Evolutionary conservation across 2,113 vertebrate genomes (phyloP), one percentile per base, ranked within the genome.

Genomic region (Sapayoa aenigma): DNA sequence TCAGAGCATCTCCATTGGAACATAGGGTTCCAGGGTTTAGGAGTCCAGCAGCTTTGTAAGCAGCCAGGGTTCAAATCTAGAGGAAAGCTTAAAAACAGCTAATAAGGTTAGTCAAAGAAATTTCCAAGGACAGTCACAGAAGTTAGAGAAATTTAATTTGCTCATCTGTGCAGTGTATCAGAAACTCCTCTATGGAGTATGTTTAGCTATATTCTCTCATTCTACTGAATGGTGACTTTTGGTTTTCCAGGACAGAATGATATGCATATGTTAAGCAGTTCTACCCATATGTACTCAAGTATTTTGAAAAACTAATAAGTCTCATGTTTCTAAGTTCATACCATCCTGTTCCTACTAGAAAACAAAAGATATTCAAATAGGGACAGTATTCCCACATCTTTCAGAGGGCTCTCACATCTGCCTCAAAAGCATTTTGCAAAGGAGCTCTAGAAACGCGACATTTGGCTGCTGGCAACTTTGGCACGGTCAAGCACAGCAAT

Each of bases 1-100:
- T 3, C 27, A 24, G 2, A 4, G 47, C 6, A 2, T 19, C 78
- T 69, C 79, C 25, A 1, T 30, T 37, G 7, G n/a, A 8, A 18
- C 33, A 8, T 13, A 0, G 62, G 46, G 3, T 24, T 69, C 50
- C 1, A 2, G 31, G n/a, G 25, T 22, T 13, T 14, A 14, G n/a
- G 3, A 67, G 47, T 3, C 39, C 65, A 49, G 60, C 30, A 41
- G n/a, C 55, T 24, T 18, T 18, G 15, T 30, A 12, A 81, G 59
- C 17, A 69, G 50, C 11, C 46, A 74, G 22, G 25, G 50, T 42
- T 55, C 27, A 62, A 33, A 60, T 60, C 33, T 60, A 75, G 52
- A 73, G 14, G 31, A 59, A 2, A 15, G 21, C 39, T 76, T 58
- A 60, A 76, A 15, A 72, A 66, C 4, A 55, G 62, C 33, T n/a